phyloP scores from a whole-genome alignment of 1,140 invertebrate genomes.

The Drosophila bipectinata region DNA sequence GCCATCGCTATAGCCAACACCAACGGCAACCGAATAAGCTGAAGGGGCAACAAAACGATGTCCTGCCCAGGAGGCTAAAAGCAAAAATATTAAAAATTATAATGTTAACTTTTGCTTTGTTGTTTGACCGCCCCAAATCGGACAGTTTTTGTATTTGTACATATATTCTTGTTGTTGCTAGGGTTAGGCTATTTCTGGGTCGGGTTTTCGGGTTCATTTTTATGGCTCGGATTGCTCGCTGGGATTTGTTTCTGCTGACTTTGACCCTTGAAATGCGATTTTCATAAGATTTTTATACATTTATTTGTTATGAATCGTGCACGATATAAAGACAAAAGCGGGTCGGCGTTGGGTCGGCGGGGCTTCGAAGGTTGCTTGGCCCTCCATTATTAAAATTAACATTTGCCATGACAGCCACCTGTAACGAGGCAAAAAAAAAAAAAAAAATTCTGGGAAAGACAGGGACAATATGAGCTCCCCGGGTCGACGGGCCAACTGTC shows the following conservation, averaged over 20 bases:
- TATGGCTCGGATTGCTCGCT: conserved; percentile 46
- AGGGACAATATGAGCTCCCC: conserved; percentile 20
- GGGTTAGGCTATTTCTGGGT: conserved; percentile 63
- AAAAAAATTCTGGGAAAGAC: background rate
- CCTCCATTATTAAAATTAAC: conserved; percentile 77
- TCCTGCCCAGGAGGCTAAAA: conserved; percentile 56
- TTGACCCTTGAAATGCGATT: conserved; percentile 80
- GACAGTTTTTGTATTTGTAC: conserved; percentile 24
- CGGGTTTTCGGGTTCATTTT: conserved; percentile 46
- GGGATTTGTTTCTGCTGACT: conserved; percentile 68
- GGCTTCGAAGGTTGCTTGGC: conserved; percentile 10
- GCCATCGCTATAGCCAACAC: background rate
- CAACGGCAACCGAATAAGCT: conserved; percentile 1
- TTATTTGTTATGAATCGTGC: conserved; percentile 69
- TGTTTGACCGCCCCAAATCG: conserved; percentile 50
- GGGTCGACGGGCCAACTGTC: conserved; percentile 69
- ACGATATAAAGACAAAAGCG: conserved; percentile 22
- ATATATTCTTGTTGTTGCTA: conserved; percentile 42
- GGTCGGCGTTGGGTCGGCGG: conserved; percentile 1
- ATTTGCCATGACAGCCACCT: conserved; percentile 69
- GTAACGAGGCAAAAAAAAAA: conserved; percentile 27
- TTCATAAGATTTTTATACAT: conserved; percentile 71
- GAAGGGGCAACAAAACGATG: conserved; percentile 15
- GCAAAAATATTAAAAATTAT: conserved; percentile 82
- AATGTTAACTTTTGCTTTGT: conserved; percentile 81